These are phyloP conservation scores for Chaunax sp. DNA, from an alignment of 2,797 vertebrate genomes.

Conservation along the genomic window DNA sequence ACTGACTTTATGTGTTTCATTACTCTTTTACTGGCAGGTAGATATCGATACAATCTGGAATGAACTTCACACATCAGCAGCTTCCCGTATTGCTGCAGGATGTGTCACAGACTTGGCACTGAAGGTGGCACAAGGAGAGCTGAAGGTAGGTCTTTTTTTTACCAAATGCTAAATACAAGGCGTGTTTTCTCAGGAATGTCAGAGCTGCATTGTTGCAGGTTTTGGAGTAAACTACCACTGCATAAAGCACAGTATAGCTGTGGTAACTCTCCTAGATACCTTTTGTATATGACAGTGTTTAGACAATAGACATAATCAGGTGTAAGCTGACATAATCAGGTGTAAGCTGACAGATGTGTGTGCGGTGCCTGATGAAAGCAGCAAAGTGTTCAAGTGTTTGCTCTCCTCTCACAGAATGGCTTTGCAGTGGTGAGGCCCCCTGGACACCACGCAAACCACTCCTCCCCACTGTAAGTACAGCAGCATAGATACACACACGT, in stretches of 20 bases:
- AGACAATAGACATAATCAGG: no score
- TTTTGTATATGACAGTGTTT: no score
- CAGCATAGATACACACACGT: constrained; percentile 26
- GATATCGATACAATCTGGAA: constrained; percentile 93
- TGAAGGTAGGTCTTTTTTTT: constrained; percentile 84
- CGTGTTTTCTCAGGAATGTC: constrained; percentile 1
- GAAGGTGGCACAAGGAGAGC: constrained; percentile 89
- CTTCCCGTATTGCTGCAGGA: constrained; percentile 88
- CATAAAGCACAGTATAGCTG: background rate
- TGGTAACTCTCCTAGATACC: no score
- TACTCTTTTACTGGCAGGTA: constrained; percentile 77
- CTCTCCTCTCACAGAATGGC: constrained; percentile 87
- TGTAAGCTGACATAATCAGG: no score
- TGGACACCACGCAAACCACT: constrained; percentile 90
- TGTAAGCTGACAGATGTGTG: background rate
- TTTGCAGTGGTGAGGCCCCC: constrained; percentile 94
- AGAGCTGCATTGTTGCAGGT: constrained; percentile 15
- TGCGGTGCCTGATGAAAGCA: constrained; percentile 10
- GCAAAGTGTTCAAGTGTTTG: constrained; percentile 40
- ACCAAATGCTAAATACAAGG: constrained; percentile 1
- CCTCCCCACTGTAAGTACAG: constrained; percentile 88
- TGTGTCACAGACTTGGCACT: constrained; percentile 91
- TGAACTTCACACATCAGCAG: constrained; percentile 88
- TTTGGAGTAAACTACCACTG: constrained; percentile 1
- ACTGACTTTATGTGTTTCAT: constrained; percentile 20